These are phyloP conservation scores for Megalurothrips usitatus DNA, from an alignment of 2,888 invertebrate genomes.

Conservation along the genomic window DNA sequence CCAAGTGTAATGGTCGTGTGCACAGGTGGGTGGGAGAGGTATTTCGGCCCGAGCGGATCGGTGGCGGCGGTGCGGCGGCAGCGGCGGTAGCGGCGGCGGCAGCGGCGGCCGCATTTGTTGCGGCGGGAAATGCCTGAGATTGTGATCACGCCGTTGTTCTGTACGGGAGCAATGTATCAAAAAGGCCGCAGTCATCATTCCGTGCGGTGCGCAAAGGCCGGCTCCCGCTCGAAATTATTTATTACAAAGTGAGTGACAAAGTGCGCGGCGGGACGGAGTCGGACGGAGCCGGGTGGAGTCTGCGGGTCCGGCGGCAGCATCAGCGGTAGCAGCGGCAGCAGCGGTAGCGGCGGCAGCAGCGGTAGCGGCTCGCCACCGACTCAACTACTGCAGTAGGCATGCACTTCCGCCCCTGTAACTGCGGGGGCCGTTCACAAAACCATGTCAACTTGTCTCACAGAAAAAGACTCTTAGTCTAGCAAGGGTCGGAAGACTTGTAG, in stretches of 20 bases:
- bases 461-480: no score
- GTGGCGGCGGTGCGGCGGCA: neutral
- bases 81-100: neutral
- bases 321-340: no score
- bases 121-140: conserved; percentile 8
- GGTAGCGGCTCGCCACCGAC: no score
- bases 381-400: no score
- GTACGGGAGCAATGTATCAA: conserved; percentile 12
- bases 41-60: neutral
- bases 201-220: neutral
- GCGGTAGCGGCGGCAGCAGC: no score
- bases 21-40: neutral
- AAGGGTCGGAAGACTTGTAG: no score
- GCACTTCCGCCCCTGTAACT: no score
- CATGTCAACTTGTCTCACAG: no score
- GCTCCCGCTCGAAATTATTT: neutral
- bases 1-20: no score
- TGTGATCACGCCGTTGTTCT: conserved; percentile 13
- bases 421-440: no score
- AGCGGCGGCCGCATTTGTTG: neutral
- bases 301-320: no score
- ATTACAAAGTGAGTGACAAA: conserved; percentile 22
- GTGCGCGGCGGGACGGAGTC: neutral
- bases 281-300: no score
- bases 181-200: neutral